Evolutionary conservation across 2,797 vertebrate genomes (phyloP).

Genomic region (Arrhamphus sclerolepis): DNA sequence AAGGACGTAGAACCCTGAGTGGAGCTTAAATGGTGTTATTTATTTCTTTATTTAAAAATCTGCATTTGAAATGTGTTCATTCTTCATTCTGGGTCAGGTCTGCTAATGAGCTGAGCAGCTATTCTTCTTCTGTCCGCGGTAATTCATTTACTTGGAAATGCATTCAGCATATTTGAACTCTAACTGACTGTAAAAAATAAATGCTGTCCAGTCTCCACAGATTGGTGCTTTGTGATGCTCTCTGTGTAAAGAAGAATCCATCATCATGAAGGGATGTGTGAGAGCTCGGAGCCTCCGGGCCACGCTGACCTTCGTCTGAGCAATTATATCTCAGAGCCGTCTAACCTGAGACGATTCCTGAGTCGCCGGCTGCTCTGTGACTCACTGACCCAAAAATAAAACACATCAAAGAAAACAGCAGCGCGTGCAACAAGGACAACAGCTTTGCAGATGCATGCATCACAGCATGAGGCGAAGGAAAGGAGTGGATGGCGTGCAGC

Average conservation of each 20-base stretch:
- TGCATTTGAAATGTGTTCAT: no score
- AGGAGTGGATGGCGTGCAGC: neutral
- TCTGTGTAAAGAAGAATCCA: constrained; percentile 6
- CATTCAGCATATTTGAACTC: neutral
- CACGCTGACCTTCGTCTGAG: constrained; percentile 38
- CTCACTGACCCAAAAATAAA: constrained; percentile 48
- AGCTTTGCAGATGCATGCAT: neutral
- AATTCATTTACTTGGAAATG: no score
- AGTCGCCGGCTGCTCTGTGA: constrained; percentile 29
- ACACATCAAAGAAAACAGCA: constrained; percentile 6
- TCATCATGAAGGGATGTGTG: constrained; percentile 1
- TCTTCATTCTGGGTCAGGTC: no score
- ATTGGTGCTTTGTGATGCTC: neutral
- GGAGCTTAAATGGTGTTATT: no score
- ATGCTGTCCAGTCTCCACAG: neutral
- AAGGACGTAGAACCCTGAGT: no score
- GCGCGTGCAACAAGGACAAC: constrained; percentile 4
- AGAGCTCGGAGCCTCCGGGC: constrained; percentile 26
- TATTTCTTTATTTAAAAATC: no score
- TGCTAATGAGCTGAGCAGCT: no score
- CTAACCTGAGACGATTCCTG: constrained; percentile 43
- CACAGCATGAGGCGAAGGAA: no score
- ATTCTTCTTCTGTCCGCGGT: no score
- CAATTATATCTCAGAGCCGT: constrained; percentile 33
- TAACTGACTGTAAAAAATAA: neutral